Evolutionary conservation across 2,888 invertebrate genomes (phyloP).

Genomic region (Ochropleura plecta): DNA sequence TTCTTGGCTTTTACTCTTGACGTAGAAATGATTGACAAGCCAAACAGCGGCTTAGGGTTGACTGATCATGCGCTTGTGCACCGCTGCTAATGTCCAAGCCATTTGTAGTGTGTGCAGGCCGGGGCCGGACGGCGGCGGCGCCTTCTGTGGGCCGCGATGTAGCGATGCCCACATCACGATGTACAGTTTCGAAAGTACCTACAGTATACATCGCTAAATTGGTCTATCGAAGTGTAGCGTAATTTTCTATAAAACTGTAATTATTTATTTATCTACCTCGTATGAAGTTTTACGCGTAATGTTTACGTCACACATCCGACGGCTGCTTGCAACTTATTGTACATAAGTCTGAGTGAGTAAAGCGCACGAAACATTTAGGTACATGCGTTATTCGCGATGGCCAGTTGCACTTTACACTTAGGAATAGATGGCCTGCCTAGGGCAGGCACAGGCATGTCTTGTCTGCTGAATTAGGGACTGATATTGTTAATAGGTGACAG

Average conservation of each 20-base stretch:
- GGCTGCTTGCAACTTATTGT: neutral
- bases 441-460: neutral
- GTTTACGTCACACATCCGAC: conserved; percentile 13
- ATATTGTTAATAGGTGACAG: neutral
- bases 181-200: too few species aligned
- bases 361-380: neutral
- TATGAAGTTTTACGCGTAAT: neutral
- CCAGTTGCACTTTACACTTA: neutral
- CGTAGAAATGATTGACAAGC: neutral
- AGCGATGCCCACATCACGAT: neutral
- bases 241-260: neutral
- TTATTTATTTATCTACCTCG: neutral
- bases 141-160: neutral
- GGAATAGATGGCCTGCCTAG: neutral
- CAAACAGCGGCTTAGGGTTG: neutral
- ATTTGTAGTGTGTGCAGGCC: neutral
- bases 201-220: neutral
- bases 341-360: neutral
- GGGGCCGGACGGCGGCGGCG: neutral
- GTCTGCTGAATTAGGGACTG: neutral
- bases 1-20: neutral
- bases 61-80: neutral
- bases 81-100: neutral
- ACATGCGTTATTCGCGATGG: neutral
- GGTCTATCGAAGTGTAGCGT: neutral